A percentile compares a stretch with the other conserved stretches of the same genome.
These are phyloP conservation scores for Halocynthia roretzi DNA, from an alignment of 23 tunicate genomes.

Conservation along the genomic window DNA sequence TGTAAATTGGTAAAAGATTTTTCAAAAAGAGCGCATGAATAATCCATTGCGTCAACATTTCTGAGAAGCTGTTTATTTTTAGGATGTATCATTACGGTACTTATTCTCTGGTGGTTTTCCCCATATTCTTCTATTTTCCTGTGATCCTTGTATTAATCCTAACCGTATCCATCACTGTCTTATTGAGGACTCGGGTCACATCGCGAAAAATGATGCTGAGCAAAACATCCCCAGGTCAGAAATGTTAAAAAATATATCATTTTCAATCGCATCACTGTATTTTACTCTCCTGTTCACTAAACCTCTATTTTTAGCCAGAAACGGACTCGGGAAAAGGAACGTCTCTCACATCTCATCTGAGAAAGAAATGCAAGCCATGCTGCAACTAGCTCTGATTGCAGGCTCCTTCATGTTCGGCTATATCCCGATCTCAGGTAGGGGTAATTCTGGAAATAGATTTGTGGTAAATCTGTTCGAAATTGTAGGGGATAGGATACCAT, in stretches of 20 bases:
- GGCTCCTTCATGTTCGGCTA: constrained; percentile 6
- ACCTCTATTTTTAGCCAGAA: too few species aligned
- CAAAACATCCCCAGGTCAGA: background rate
- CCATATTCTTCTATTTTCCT: constrained; percentile 55
- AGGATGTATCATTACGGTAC: constrained; percentile 25
- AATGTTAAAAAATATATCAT: too few species aligned
- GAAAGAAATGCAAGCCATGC: constrained; percentile 1
- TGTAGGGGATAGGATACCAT: too few species aligned
- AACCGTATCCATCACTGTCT: constrained; percentile 29
- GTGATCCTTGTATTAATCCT: constrained; percentile 32
- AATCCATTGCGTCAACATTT: too few species aligned
- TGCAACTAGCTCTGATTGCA: constrained; percentile 1
- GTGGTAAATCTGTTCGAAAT: too few species aligned
- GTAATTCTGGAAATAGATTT: background rate
- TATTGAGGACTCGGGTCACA: background rate
- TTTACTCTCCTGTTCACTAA: too few species aligned
- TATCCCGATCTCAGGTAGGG: background rate
- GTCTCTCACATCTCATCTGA: too few species aligned
- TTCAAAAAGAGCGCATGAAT: too few species aligned
- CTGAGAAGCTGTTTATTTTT: background rate
- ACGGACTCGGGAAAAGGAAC: too few species aligned
- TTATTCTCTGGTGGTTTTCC: constrained; percentile 28
- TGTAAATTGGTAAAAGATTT: too few species aligned
- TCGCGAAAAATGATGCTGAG: background rate
- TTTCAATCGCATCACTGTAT: too few species aligned